Base-by-base conservation (phyloP, 2,113 vertebrate genomes). In the Gulo gulo region DNA sequence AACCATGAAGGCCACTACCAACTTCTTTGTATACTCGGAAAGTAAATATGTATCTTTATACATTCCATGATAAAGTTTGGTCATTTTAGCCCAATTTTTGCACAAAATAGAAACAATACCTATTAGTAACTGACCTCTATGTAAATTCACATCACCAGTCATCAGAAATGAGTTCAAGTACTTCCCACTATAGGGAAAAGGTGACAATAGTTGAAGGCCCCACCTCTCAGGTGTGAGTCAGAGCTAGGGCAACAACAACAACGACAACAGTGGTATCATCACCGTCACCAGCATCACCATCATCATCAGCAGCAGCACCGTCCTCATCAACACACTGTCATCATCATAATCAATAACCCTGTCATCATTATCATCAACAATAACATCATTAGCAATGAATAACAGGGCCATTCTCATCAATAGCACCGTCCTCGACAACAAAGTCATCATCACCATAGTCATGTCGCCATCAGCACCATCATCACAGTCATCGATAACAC, bases 191-290 rank as follows among this genome's bases (percentile, higher is more conserved):
- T 1, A 47, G 47, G 79, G 50, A 52, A 45, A 1, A 45, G 73
- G 50, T 18, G 45, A 67, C 26, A 45, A 42, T 4, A 59, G 11
- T 42, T 1, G 3, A 31, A 47, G 69, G 23, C 7, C 18, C 34
- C 21, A 7, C 14, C 14, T 57, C n/a, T n/a, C 55, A 55, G 79
- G 20, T 1, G 2, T 6, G 42, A 21, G 71, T 82, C 91, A 81
- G 85, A 85, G 31, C 34, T 7, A 26, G 31, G 7, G 74, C 13
- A 16, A 10, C 13, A 47, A 29, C 13, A 45, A 26, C 23, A 4
- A 20, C 2, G 57, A 16, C 21, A 42, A 13, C 2, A 29, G 1
- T 4, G 10, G 0, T 10, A 34, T 6, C 45, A 34, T 8, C 0
- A 14, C 7, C 21, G 24, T 7, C 69, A 24, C 4, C 36, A 74